Evolutionary conservation across 2,113 vertebrate species (phyloP).

Genomic region (Piaya cayana): DNA sequence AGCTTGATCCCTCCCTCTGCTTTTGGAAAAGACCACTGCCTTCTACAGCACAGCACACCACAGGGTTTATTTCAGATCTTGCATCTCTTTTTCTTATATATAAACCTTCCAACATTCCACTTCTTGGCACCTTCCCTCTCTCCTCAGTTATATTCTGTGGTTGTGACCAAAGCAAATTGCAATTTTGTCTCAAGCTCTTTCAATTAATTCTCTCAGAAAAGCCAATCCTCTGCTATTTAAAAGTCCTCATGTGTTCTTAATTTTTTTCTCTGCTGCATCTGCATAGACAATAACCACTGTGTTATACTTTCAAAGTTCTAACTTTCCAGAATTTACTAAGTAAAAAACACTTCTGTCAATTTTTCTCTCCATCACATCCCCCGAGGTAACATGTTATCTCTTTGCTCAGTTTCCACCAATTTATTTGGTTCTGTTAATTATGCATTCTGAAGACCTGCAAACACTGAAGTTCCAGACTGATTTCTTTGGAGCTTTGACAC

Average conservation of each 20-base stretch:
- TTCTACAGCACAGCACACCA: not conserved
- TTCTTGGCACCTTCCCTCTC: not conserved
- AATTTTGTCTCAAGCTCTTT: not conserved
- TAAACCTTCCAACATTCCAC: not conserved
- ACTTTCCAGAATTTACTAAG: not conserved
- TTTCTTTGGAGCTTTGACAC: not conserved
- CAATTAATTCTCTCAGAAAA: not conserved
- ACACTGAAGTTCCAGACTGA: not conserved
- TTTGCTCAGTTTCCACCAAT: not conserved
- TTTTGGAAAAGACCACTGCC: not conserved
- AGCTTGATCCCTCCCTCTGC: not conserved
- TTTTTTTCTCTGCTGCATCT: not conserved
- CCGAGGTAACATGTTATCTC: not conserved
- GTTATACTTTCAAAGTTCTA: not conserved
- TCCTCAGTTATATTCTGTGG: not conserved
- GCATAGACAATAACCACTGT: rapidly evolving
- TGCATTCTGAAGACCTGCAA: not conserved
- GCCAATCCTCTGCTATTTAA: not conserved
- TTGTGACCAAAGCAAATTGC: not conserved
- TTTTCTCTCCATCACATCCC: not conserved
- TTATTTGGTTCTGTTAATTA: not conserved
- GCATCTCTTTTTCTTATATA: no score
- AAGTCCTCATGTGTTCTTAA: not conserved
- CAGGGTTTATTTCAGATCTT: not conserved
- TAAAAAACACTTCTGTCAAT: not conserved